Percentiles rank a stretch among this genome's conserved stretches.
phyloP scores from a whole-genome alignment of 2,113 vertebrate species.

The Mohoua ochrocephala region DNA sequence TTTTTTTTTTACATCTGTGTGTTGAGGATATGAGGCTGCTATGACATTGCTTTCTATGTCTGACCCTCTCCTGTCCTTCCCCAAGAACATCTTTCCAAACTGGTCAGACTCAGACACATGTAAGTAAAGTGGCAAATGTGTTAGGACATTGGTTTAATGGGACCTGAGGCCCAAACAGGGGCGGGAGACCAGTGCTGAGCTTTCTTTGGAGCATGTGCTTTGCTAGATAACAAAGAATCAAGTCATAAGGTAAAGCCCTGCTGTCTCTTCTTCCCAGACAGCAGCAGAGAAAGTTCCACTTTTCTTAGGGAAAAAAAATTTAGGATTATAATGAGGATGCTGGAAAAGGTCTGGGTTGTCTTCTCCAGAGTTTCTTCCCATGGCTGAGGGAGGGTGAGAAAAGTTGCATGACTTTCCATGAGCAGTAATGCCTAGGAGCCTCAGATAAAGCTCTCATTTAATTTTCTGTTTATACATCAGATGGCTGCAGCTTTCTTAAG shows the following conservation, averaged over 20 bases:
- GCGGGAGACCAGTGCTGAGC: not conserved
- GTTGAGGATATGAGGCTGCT: not conserved
- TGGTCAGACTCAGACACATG: not conserved
- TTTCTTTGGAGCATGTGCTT: not conserved
- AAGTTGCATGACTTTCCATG: not conserved
- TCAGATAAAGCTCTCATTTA: not conserved
- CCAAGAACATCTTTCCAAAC: rapidly evolving
- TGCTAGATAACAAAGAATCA: not conserved
- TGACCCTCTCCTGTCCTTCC: not conserved
- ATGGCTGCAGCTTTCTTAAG: not conserved
- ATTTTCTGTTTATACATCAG: not conserved
- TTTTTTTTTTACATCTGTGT: not conserved
- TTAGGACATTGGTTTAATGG: not conserved
- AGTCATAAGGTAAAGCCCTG: not conserved
- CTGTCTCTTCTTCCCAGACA: not conserved
- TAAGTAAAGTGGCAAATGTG: not conserved
- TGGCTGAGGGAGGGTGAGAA: not conserved
- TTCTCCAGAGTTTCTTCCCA: not conserved
- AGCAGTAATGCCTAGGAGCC: not conserved
- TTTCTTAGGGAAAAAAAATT: not conserved
- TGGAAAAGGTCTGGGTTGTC: not conserved
- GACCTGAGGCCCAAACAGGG: not conserved
- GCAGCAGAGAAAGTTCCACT: not conserved
- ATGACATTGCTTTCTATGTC: not conserved
- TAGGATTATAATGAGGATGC: not conserved